Conservation (phyloP, 2,113 vertebrate genomes). For the Andinoacara biseriatus region DNA sequence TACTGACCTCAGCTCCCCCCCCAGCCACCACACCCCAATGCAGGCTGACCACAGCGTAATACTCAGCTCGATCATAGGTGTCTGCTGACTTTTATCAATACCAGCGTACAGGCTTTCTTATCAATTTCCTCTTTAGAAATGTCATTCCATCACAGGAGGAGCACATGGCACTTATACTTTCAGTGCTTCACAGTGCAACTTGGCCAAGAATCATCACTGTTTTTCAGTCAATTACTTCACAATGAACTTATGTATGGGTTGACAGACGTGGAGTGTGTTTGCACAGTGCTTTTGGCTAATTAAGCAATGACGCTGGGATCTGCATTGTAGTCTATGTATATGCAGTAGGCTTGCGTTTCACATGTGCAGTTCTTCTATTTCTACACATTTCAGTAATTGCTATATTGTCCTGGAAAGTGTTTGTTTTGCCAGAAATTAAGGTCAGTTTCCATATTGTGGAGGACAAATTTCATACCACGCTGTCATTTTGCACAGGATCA, state of each 20-base stretch:
- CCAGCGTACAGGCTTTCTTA: background rate
- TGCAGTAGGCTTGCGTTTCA: background rate
- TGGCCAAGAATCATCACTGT: background rate
- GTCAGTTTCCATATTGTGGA: background rate
- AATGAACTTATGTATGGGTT: background rate
- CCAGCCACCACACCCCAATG: background rate
- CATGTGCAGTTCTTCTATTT: background rate
- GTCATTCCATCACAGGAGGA: too few species aligned
- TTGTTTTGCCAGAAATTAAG: background rate
- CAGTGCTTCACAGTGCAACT: background rate
- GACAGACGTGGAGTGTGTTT: background rate
- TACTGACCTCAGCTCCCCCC: slow-evolving; percentile 72
- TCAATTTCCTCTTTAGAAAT: background rate
- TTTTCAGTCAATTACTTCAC: background rate
- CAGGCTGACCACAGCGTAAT: slow-evolving; percentile 13
- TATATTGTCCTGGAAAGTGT: background rate
- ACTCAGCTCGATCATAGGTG: slow-evolving; percentile 14
- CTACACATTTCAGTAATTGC: background rate
- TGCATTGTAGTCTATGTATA: background rate
- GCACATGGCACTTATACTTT: background rate
- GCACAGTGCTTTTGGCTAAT: background rate
- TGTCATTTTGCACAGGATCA: background rate
- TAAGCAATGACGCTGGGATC: background rate
- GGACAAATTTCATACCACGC: background rate
- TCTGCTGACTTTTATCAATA: slow-evolving; percentile 5